Evolutionary conservation across 2,888 invertebrate genomes (phyloP).

Genomic region (Linnaemya vulpina): DNA sequence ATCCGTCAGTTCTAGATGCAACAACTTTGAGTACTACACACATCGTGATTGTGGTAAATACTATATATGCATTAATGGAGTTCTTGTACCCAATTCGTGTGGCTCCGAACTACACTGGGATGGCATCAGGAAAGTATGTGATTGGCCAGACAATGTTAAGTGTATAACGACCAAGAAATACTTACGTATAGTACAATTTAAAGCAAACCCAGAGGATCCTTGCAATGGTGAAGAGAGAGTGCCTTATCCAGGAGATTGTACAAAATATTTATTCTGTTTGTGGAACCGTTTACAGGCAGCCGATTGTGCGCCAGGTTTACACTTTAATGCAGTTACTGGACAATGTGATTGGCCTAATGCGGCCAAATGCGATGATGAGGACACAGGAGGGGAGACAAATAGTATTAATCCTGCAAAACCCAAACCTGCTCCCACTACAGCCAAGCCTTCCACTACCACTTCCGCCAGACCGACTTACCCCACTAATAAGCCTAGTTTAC

Average conservation of each 20-base stretch:
- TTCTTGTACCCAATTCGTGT: constrained; percentile 88
- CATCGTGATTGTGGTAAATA: constrained; percentile 89
- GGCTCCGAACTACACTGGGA: constrained; percentile 91
- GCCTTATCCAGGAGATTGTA: constrained; percentile 87
- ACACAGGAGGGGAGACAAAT: constrained; percentile 59
- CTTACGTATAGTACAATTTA: constrained; percentile 77
- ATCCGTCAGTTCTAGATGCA: constrained; percentile 82
- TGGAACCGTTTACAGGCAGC: constrained; percentile 90
- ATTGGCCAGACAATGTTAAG: constrained; percentile 88
- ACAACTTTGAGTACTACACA: constrained; percentile 89
- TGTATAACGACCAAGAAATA: constrained; percentile 84
- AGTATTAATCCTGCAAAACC: constrained; percentile 74
- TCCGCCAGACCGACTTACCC: constrained; percentile 79
- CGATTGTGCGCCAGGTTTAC: constrained; percentile 88
- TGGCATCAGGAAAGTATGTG: constrained; percentile 87
- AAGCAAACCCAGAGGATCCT: constrained; percentile 82
- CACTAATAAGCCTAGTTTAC: constrained; percentile 80
- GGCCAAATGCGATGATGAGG: constrained; percentile 84
- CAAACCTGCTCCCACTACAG: constrained; percentile 73
- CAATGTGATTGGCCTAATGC: constrained; percentile 89
- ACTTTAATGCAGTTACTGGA: constrained; percentile 88
- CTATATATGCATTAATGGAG: constrained; percentile 90
- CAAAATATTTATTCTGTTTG: constrained; percentile 89
- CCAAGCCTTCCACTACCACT: constrained; percentile 76
- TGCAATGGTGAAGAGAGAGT: constrained; percentile 87